phyloP scores from a whole-genome alignment of 2,797 vertebrate species.

The Nyctalus aviator region DNA sequence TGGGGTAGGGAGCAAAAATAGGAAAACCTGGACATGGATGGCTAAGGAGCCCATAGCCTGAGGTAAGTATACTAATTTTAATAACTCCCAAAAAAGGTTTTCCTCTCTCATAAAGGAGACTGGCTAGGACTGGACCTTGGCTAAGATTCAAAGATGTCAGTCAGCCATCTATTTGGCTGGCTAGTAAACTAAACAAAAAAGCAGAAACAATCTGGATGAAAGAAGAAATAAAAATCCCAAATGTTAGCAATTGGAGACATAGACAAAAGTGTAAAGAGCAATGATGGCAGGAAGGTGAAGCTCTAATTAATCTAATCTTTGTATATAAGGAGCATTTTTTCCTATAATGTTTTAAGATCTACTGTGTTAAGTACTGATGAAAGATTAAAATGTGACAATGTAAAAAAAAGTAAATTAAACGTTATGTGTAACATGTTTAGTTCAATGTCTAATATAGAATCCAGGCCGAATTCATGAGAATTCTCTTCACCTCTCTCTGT shows the following conservation, averaged over 20 bases:
- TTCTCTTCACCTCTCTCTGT: neutral
- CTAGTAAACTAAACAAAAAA: conserved; percentile 36
- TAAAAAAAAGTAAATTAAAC: neutral
- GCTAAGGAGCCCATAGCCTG: neutral
- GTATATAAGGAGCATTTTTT: neutral
- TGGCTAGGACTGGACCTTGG: neutral
- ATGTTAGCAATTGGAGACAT: neutral
- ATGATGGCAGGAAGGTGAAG: neutral
- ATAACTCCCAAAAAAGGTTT: neutral
- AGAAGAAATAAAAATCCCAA: conserved; percentile 29
- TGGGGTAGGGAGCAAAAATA: neutral
- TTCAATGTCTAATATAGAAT: neutral
- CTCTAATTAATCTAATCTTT: neutral
- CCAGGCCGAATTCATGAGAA: neutral
- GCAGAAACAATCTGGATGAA: neutral
- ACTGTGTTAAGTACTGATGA: neutral
- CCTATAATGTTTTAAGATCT: neutral
- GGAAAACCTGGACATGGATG: neutral
- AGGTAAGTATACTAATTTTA: neutral
- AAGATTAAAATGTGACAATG: conserved; percentile 44
- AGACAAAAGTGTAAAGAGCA: neutral
- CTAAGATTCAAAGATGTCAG: neutral
- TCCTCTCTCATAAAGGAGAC: neutral
- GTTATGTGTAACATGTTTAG: neutral
- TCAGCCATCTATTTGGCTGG: neutral